Evolutionary conservation across 2,888 invertebrate species (phyloP), one percentile per base, ranked within the genome.

Genomic region (Ferrisia virgata): DNA sequence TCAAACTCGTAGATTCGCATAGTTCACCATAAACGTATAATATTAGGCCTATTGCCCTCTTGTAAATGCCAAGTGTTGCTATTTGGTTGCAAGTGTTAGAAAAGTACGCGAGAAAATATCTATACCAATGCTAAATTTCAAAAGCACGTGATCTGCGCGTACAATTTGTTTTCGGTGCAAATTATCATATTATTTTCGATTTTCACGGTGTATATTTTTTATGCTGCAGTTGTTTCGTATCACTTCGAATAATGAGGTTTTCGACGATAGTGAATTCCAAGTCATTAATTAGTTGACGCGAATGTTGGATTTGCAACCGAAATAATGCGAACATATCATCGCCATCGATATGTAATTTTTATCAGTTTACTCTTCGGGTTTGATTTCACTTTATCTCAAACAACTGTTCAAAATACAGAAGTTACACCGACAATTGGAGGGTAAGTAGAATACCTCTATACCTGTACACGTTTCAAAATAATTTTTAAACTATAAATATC

Each of bases 351-450:
- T 31, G 80, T 47, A 33, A 31, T 80, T 53, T 53, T 43, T 15
- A 80, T 80, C 31, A 28, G 28, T 79, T 9, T 53, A 33, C 18
- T 80, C 11, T 25, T 31, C 5, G 28, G 1, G 53, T 43, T 80
- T 9, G 80, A 53, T 80, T 43, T 22, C 31, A 53, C 8, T 28
- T 8, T 28, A 18, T 33, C 40, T 31, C 80, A 80, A 43, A 80
- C 80, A 1, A 80, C 80, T 9, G 47, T 53, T 0, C 33, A 25
- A 9, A 80, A 18, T 18, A 80, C 80, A 28, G 80, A 80, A n/a
- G 53, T 80, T 31, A 47, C 80, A 28, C 80, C 80, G 31, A n/a
- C 80, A 13, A 33, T 33, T 3, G 80, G 80, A 53, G 80, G 80
- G 80, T 80, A 53, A 80, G 80, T 80, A 31, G 18, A 76, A 4